Base-by-base conservation (phyloP, 2,113 vertebrate genomes). In the Gymnogyps californianus region DNA sequence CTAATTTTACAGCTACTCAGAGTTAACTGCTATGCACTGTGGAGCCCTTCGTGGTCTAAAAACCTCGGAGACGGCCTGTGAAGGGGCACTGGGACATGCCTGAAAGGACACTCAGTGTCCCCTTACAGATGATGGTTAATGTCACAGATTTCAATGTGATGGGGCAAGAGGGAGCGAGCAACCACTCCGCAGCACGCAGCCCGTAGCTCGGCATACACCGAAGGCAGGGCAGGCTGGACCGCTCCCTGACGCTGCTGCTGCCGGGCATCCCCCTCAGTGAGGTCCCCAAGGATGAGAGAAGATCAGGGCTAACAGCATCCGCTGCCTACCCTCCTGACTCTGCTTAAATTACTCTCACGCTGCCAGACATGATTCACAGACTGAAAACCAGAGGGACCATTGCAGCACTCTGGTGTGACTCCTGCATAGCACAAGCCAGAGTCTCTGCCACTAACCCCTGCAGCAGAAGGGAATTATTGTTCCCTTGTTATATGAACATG, bases 171-270 rank as follows among this genome's bases (percentile, higher is more conserved):
- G 59, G 64, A 65, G 25, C 49, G 69, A 95, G 61, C 70, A 90
- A 51, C 17, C 19, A n/a, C 13, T 12, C 46, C 1, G 2, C 66
- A 79, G 47, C 55, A 49, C 2, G 1, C 28, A 58, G 52, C 20
- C 59, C 4, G 1, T 31, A 40, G 28, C 32, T 2, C 0, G 54
- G 16, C 87, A 89, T 1, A 1, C 76, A 59, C 26, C 1, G 1
- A 52, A 44, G 31, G 28, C 55, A 69, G 28, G 40, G 44, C 52
- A 74, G 79, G 34, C 32, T 76, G 57, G 29, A 76, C 21, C 2
- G 5, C 17, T 76, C 32, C 32, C 40, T 0, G 0, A 0, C 6
- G 40, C 67, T 79, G 32, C n/a, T 95, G 67, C 54, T 65, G 32
- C 58, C 0, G 0, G 10, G 21, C 7, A 9, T 36, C 10, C 54